Base-by-base conservation (phyloP, 2,113 vertebrate genomes). In the Alaudala cheleensis region DNA sequence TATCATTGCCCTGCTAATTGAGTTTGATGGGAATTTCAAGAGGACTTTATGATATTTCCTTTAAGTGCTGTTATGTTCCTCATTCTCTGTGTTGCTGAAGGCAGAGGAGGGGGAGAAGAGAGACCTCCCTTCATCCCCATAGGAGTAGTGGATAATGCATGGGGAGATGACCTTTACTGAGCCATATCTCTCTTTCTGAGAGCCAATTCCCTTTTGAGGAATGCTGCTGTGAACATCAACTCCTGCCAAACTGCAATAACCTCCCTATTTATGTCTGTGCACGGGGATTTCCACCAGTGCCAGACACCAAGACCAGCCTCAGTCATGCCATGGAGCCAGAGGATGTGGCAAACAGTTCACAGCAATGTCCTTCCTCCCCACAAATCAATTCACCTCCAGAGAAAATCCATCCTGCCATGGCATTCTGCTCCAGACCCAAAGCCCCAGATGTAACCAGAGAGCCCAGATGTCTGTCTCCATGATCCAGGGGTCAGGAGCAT, bases 1-100 rank as follows among this genome's bases (percentile, higher is more conserved):
- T 74, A 88, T 93, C 80, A 60, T 88, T 83, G 92, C 85, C 88
- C 88, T 56, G 90, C 85, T 96, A 94, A 96, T 96, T 94, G 93
- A 88, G 88, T 71, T 95, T 28, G 92, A 95, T 95, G 94, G 85
- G 90, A 58, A 90, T 95, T 96, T 96, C 90, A 94, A 96, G 90
- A 96, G 90, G 85, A 64, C 65, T 92, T 92, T 83, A 49, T 12
- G 54, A 28, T 74, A 67, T 92, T 90, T 82, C 86, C 87, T 44
- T 80, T 56, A 93, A 93, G 90, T 78, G 93, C 85, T 74, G 67
- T 64, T 86, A 31, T 0, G 0, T 82, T 85, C 87, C 66, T 65
- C 66, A 2, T 69, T 79, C 53, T 31, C 20, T 16, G 31, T 18
- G 53, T 8, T 51, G 31, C 57, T 69, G 44, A 56, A 37, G 51